Evolutionary conservation across 2,797 vertebrate species (phyloP), one percentile per base, ranked within the genome.

Genomic region (Antennarius maculatus): DNA sequence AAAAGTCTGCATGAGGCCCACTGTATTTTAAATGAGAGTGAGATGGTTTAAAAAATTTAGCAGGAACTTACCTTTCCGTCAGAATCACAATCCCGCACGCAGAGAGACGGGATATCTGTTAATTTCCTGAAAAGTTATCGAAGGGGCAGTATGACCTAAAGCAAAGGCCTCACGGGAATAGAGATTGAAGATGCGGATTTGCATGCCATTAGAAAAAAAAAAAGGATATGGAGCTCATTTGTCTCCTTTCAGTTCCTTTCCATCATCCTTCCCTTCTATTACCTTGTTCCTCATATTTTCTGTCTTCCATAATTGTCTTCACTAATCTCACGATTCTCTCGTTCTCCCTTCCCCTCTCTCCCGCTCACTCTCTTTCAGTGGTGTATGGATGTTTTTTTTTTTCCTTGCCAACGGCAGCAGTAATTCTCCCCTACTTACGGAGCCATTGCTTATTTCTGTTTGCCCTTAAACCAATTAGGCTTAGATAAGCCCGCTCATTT

Each of bases 401-500:
- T 34, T 34, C 23, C 23, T 84, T 87, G 85, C 91, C 88, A 82
- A 66, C 80, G 85, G 88, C 89, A 74, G 79, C 80, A 71, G 83
- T 90, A 85, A 92, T 92, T 91, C 88, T 83, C 87, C 85, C 59
- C 77, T 77, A 79, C 89, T 86, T 81, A 83, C 72, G 66, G 69
- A 87, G 77, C 79, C 84, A 77, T 80, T 77, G 83, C 90, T 92
- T 91, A 82, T 90, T 92, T 90, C 86, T 91, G 82, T 92, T 90
- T 91, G 86, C 89, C 90, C 91, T 92, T 90, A 92, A 93, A 92
- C 88, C 92, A 92, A 92, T 92, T 91, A 93, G 82, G 88, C 85
- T 82, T 70, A 80, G 82, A 89, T 89, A 85, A 87, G 87, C 84
- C 71, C 46, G 71, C 86, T 88, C 88, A 82, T 91, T 90, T 87